Evolutionary conservation across 1,140 invertebrate genomes (phyloP).

Genomic region (Cherax destructor): DNA sequence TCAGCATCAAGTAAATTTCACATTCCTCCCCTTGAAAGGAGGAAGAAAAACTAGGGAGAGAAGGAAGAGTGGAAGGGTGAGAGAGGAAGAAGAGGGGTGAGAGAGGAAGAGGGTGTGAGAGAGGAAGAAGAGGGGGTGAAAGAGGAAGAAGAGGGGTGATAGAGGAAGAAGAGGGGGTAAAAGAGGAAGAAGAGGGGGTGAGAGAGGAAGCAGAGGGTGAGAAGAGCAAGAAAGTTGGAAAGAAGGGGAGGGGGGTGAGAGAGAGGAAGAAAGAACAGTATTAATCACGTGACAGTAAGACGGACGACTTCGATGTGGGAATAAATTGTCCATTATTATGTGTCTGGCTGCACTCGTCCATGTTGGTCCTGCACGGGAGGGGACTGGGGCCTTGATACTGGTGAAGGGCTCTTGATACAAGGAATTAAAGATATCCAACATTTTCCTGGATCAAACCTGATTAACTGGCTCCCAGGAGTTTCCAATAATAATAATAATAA

Average conservation of each 20-base stretch:
- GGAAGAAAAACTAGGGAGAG: background rate
- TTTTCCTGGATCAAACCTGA: too few relatives aligned
- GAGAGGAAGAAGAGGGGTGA: background rate
- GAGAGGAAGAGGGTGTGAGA: background rate
- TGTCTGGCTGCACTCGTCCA: conserved; percentile 38
- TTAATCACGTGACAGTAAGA: conserved; percentile 48
- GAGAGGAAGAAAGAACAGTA: background rate
- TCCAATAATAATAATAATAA: too few relatives aligned
- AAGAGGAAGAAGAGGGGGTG: background rate
- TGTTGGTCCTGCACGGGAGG: background rate
- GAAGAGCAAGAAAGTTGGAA: background rate
- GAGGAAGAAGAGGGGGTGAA: background rate
- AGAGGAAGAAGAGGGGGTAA: background rate
- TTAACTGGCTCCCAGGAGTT: too few relatives aligned
- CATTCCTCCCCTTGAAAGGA: too few relatives aligned
- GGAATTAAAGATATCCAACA: too few relatives aligned
- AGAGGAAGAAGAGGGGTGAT: background rate
- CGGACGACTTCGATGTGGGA: conserved; percentile 31
- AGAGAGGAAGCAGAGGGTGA: background rate
- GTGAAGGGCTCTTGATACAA: background rate
- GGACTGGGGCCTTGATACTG: background rate
- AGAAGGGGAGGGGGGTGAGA: background rate
- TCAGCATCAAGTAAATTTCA: too few relatives aligned
- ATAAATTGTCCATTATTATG: conserved; percentile 57
- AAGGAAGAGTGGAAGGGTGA: background rate